phyloP scores from a whole-genome alignment of 2,888 invertebrate species.

The Molorchus minor region DNA sequence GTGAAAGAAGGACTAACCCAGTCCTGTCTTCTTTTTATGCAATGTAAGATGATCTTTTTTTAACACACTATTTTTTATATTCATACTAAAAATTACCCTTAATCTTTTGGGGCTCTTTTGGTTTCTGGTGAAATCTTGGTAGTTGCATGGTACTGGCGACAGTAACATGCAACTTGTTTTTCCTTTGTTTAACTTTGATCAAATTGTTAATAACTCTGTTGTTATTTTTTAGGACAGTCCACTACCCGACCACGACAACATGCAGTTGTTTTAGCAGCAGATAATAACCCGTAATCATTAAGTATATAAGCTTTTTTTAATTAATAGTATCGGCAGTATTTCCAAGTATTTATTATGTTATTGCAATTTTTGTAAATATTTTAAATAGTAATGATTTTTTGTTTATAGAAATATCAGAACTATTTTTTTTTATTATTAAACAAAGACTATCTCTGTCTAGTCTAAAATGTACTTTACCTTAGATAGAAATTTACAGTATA shows the following conservation, averaged over 20 bases:
- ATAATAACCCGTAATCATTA: slow-evolving; percentile 46
- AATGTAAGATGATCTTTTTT: slow-evolving; percentile 60
- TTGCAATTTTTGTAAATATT: slow-evolving; percentile 42
- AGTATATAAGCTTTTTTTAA: slow-evolving; percentile 24
- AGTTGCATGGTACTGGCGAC: too few species aligned
- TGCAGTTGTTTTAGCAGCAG: slow-evolving; percentile 57
- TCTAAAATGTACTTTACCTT: slow-evolving; percentile 46
- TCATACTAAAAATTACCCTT: slow-evolving; percentile 45
- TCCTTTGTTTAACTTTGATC: too few species aligned
- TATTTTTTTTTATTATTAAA: slow-evolving; percentile 33
- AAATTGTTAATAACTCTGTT: slow-evolving; percentile 34
- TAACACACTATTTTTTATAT: slow-evolving; percentile 48
- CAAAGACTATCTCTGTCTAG: slow-evolving; percentile 52
- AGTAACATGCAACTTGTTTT: too few species aligned
- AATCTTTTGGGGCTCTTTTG: slow-evolving; percentile 36
- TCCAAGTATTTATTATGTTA: slow-evolving; percentile 37
- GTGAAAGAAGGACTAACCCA: slow-evolving; percentile 63
- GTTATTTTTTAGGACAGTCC: slow-evolving; percentile 58
- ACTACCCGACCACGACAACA: slow-evolving; percentile 57
- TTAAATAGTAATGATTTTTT: slow-evolving; percentile 31
- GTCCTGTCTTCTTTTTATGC: slow-evolving; percentile 59
- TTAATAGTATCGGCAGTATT: slow-evolving; percentile 33
- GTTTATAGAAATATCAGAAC: slow-evolving; percentile 40
- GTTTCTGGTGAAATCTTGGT: background rate
- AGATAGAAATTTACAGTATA: background rate